These are phyloP conservation scores for Tringa solitaria DNA, from an alignment of 2,113 vertebrate species.

Conservation along the genomic window DNA sequence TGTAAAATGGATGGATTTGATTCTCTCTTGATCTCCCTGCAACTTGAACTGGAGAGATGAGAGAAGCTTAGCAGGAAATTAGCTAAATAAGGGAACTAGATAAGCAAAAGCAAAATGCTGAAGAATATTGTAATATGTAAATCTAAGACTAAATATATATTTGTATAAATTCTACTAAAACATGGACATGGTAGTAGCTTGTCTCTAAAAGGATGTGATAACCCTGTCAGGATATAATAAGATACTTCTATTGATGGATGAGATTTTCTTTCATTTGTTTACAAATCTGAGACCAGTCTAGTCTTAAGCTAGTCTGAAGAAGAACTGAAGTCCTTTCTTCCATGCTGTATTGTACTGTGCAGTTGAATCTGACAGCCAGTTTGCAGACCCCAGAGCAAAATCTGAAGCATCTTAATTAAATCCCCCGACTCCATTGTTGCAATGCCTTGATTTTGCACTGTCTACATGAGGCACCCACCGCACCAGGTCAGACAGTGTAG, in stretches of 20 bases:
- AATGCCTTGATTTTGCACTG: neutral
- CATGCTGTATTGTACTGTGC: neutral
- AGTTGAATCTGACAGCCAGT: neutral
- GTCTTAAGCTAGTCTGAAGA: neutral
- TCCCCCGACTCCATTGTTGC: neutral
- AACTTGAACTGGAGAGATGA: neutral
- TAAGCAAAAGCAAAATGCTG: neutral
- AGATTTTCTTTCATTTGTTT: neutral
- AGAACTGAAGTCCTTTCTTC: neutral
- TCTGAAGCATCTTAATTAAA: neutral
- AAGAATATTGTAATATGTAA: neutral
- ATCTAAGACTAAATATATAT: neutral
- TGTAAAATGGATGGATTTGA: constrained; percentile 4
- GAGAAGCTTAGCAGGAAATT: neutral
- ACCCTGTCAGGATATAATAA: neutral
- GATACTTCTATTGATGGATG: neutral
- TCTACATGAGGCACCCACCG: neutral
- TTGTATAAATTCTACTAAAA: neutral
- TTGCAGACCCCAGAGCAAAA: neutral
- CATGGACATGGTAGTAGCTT: neutral
- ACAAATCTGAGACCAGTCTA: neutral
- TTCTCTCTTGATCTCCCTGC: neutral
- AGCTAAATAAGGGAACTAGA: neutral
- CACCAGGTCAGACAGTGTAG: fast-evolving
- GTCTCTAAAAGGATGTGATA: neutral